Conservation (phyloP, 2,888 invertebrate species). For the Abscondita cerata region DNA sequence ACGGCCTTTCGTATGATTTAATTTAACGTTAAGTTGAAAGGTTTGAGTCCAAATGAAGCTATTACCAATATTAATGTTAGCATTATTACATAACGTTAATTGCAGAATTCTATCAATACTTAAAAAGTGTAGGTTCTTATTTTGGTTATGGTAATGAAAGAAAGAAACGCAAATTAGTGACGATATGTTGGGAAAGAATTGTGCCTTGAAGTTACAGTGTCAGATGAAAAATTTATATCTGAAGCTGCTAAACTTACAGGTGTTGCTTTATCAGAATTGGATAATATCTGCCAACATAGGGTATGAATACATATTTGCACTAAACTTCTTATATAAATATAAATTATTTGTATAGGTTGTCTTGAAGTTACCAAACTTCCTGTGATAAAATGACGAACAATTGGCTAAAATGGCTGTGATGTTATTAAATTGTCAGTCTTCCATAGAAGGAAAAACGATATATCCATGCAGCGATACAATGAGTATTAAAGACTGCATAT, state of each 20-base stretch:
- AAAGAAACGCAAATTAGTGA: background rate
- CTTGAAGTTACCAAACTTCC: slow-evolving; percentile 64
- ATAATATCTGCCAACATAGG: slow-evolving; percentile 70
- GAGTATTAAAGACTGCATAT: slow-evolving; percentile 67
- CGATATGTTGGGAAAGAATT: slow-evolving; percentile 43
- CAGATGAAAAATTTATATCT: slow-evolving; percentile 69
- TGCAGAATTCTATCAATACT: slow-evolving; percentile 20
- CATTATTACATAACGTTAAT: slow-evolving; percentile 19
- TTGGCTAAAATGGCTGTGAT: slow-evolving; percentile 71
- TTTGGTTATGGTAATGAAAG: slow-evolving; percentile 21
- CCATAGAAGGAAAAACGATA: slow-evolving; percentile 65
- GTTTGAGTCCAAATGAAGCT: no score
- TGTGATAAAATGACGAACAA: slow-evolving; percentile 70
- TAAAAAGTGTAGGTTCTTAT: slow-evolving; percentile 23
- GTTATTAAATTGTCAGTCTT: slow-evolving; percentile 72
- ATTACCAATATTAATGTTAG: no score
- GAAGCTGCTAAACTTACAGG: slow-evolving; percentile 67
- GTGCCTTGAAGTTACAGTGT: slow-evolving; percentile 63
- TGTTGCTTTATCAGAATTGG: slow-evolving; percentile 64
- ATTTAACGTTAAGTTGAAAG: no score
- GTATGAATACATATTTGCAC: slow-evolving; percentile 51
- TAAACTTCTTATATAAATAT: background rate
- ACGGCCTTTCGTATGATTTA: background rate
- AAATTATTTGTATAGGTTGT: slow-evolving; percentile 63
- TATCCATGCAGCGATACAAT: slow-evolving; percentile 68